Base-by-base conservation (phyloP, 2,113 vertebrate species). In the Rattus rattus region DNA sequence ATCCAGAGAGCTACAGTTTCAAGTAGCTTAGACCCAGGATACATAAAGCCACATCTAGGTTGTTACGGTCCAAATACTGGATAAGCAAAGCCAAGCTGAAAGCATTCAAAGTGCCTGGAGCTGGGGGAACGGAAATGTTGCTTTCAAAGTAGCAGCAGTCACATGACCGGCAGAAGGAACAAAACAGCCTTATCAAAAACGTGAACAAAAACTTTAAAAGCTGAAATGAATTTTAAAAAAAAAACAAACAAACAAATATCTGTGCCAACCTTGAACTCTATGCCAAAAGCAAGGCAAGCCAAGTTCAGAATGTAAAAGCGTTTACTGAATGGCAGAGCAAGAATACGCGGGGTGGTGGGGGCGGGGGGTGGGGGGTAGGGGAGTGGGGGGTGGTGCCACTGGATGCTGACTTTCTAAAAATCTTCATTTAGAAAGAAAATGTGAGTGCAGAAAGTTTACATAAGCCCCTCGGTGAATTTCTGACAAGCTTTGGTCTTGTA, bases 401-500 rank as follows among this genome's bases (percentile, higher is more conserved):
- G 43, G 39, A 36, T 33, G 28, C 12, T n/a, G 65, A 69, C 30
- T 26, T 54, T 26, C 54, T 72, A 8, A 54, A 36, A 13, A 52
- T 70, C 47, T 87, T 87, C 65, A 88, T n/a, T 88, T 54, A 49
- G 24, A 88, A n/a, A 70, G 33, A 95, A 93, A 95, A 79, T 17
- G 30, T 72, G 54, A 88, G 47, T 77, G 7, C 26, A 47, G 39
- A 65, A 26, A 28, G n/a, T 11, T 73, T 13, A 17, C 89, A 6
- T 67, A 54, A 54, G 52, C 52, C 11, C 52, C 83, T 90, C 39
- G 43, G 0, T 67, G 69, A 26, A 33, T 92, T 84, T 54, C 65
- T 1, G 0, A 26, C 14, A 12, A 43, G 56, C 28, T 95, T 92
- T 69, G 22, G 52, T 91, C 13, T 81, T 79, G 26, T 47, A 61